Percentiles rank a stretch among this genome's conserved stretches.
Evolutionary conservation across 2,888 invertebrate genomes (phyloP).

Genomic region (Oasisia sp.): DNA sequence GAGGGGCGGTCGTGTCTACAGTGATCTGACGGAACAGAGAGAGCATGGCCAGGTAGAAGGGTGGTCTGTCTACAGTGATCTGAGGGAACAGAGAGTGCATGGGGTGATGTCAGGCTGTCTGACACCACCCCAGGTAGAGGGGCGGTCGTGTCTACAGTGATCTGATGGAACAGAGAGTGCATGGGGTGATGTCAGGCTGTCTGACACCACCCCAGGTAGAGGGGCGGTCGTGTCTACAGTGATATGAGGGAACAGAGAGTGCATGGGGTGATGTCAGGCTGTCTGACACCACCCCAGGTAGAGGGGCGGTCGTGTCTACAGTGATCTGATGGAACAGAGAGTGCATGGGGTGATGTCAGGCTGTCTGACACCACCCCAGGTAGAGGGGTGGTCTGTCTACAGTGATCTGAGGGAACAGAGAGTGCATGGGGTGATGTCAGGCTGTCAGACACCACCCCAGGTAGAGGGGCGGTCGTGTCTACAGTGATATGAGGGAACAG

Average conservation of each 20-base stretch:
- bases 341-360: no score
- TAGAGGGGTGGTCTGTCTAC: no score
- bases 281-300: no score
- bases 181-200: slow-evolving; percentile 42
- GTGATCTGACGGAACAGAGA: not conserved
- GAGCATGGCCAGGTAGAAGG: not conserved
- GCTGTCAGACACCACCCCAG: no score
- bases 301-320: no score
- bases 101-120: not conserved
- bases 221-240: slow-evolving; percentile 48
- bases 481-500: no score
- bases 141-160: not conserved
- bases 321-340: no score
- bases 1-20: not conserved
- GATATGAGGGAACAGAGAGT: slow-evolving; percentile 41
- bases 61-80: not conserved
- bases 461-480: no score
- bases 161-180: slow-evolving; percentile 26
- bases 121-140: slow-evolving; percentile 2
- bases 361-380: no score
- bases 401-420: no score
- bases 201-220: slow-evolving; percentile 45
- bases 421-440: no score
- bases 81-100: not conserved
- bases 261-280: not conserved